Percentiles rank a stretch among this genome's conserved stretches.
These are phyloP conservation scores for Armadillidium nasatum DNA, from an alignment of 1,140 invertebrate genomes.

Conservation along the genomic window DNA sequence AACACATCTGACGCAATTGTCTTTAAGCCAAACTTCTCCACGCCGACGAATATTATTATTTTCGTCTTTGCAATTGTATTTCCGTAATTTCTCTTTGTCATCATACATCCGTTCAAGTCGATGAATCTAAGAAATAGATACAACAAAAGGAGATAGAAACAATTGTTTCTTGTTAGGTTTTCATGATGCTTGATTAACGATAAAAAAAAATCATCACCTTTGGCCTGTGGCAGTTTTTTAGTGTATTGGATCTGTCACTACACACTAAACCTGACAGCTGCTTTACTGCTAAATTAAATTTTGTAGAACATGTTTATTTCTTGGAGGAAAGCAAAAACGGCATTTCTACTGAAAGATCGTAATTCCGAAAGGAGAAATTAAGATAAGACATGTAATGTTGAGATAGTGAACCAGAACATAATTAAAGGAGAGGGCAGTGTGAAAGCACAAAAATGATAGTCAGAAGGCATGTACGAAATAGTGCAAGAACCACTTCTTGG, in stretches of 20 bases:
- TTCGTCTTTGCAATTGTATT: constrained; percentile 31
- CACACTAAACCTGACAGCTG: background rate
- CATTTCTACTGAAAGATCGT: no score
- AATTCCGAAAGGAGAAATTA: no score
- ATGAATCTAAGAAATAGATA: constrained; percentile 18
- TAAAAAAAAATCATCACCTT: background rate
- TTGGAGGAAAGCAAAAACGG: no score
- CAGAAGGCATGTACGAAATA: no score
- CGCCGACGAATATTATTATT: constrained; percentile 17
- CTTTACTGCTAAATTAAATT: background rate
- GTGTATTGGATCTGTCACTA: background rate
- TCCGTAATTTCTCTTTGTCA: constrained; percentile 13
- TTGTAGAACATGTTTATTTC: no score
- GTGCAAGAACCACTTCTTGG: no score
- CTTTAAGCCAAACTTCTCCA: constrained; percentile 34
- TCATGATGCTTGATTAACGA: background rate
- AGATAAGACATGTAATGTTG: no score
- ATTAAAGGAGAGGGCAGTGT: no score
- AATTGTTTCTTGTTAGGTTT: background rate
- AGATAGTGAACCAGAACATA: no score
- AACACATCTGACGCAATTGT: constrained; percentile 31
- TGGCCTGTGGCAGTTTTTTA: background rate
- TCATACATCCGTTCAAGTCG: constrained; percentile 19
- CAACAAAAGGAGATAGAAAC: background rate
- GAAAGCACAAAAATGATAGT: no score